phyloP scores from a whole-genome alignment of 2,888 invertebrate genomes.

The Proisotoma minuta region DNA sequence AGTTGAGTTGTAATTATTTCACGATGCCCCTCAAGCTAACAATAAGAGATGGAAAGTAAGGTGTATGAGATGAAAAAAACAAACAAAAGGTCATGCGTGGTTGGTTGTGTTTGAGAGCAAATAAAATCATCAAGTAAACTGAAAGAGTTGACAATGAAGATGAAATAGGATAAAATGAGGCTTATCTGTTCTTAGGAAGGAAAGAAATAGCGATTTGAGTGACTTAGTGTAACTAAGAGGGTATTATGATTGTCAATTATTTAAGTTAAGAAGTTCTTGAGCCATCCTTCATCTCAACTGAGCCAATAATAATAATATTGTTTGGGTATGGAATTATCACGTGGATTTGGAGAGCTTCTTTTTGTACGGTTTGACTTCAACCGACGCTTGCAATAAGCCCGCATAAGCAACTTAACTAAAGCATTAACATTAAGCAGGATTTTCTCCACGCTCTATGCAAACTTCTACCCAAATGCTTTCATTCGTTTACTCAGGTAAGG shows the following conservation, averaged over 20 bases:
- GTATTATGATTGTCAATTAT: conserved; percentile 25
- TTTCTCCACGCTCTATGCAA: conserved; percentile 9
- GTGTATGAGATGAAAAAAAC: no score
- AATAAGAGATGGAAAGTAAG: not conserved
- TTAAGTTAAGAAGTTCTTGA: conserved; percentile 26
- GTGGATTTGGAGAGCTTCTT: conserved; percentile 1
- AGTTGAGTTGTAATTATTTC: no score
- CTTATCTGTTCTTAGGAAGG: conserved; percentile 10
- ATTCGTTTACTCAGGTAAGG: conserved; percentile 15
- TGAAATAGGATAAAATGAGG: conserved; percentile 15
- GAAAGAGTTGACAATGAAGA: conserved; percentile 18
- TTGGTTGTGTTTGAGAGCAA: conserved; percentile 6
- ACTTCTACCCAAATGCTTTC: conserved; percentile 4
- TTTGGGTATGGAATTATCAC: conserved; percentile 14
- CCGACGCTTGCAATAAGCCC: no score
- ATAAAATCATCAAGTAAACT: conserved; percentile 12
- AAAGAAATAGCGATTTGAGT: conserved; percentile 15
- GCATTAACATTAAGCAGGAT: conserved; percentile 14
- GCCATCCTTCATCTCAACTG: not conserved
- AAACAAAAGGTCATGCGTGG: no score
- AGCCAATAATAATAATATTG: conserved; percentile 12
- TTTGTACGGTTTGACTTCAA: not conserved
- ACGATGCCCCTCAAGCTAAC: no score
- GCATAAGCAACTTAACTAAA: conserved; percentile 10
- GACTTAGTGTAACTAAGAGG: conserved; percentile 9